Evolutionary conservation across 1,140 invertebrate genomes (phyloP).

Genomic region (Drosophila nebulosa): DNA sequence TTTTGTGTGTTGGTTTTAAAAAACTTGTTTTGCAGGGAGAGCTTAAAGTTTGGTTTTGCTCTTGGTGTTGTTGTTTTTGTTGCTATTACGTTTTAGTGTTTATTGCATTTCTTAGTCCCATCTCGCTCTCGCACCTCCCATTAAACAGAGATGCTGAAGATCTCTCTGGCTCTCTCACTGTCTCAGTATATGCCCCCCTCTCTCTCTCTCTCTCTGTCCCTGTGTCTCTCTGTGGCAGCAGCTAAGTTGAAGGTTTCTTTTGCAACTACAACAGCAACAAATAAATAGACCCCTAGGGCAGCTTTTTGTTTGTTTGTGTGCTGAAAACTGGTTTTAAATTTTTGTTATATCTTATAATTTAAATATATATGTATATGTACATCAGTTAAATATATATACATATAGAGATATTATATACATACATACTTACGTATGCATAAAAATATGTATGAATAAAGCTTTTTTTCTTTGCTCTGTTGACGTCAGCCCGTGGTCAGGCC

Average conservation of each 20-base stretch:
- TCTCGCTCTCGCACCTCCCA: background rate
- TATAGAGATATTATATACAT: background rate
- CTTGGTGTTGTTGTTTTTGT: constrained; percentile 1
- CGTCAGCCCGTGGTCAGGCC: background rate
- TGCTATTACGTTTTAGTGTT: constrained; percentile 35
- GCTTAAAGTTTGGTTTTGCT: background rate
- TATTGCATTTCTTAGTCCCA: constrained; percentile 3
- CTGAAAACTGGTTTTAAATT: constrained; percentile 1
- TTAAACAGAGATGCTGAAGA: constrained; percentile 9
- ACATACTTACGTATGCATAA: background rate
- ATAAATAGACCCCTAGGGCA: background rate
- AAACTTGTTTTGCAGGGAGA: background rate
- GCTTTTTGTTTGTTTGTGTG: background rate
- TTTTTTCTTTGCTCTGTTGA: background rate
- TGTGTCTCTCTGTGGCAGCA: no score
- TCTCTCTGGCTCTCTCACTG: constrained; percentile 19
- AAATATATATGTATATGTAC: background rate
- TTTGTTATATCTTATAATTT: constrained; percentile 1
- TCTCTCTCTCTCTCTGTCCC: background rate
- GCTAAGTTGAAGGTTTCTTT: constrained; percentile 1
- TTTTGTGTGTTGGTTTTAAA: background rate
- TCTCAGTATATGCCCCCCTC: constrained; percentile 13
- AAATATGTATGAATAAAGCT: background rate
- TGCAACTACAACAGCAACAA: background rate
- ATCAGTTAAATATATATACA: background rate